Evolutionary conservation across 2,113 vertebrate species (phyloP).

Genomic region (Phylloscopus whistleri): DNA sequence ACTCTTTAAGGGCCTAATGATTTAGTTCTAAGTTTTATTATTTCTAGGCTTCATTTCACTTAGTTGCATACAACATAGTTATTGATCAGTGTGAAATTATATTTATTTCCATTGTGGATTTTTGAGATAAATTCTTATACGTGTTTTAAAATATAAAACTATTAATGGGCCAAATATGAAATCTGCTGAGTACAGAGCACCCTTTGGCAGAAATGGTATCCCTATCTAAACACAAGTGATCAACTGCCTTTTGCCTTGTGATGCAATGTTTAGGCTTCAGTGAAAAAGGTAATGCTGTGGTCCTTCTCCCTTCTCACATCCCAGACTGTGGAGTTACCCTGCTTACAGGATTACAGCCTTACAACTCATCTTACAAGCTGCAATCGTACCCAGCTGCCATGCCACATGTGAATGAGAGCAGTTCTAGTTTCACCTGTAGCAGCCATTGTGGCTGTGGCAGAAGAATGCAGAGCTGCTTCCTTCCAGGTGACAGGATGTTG

Average conservation of each 20-base stretch:
- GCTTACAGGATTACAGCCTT: not conserved
- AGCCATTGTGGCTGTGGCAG: not conserved
- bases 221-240: not conserved
- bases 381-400: not conserved
- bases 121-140: not conserved
- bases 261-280: not conserved
- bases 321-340: not conserved
- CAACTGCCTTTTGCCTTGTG: not conserved
- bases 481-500: not conserved
- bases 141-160: not conserved
- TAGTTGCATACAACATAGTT: not conserved
- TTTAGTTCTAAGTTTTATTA: not conserved
- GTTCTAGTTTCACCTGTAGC: not conserved
- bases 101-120: not conserved
- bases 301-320: not conserved
- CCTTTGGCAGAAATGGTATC: accelerated
- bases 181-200: not conserved
- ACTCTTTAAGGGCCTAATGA: not conserved
- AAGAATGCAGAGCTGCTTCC: not conserved
- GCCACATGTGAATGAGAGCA: not conserved
- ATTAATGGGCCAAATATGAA: not conserved
- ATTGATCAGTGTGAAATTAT: not conserved
- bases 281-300: not conserved
- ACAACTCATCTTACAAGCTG: not conserved
- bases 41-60: not conserved